Base-by-base conservation (phyloP, 2,888 invertebrate genomes). In the Tridacna crocea region DNA sequence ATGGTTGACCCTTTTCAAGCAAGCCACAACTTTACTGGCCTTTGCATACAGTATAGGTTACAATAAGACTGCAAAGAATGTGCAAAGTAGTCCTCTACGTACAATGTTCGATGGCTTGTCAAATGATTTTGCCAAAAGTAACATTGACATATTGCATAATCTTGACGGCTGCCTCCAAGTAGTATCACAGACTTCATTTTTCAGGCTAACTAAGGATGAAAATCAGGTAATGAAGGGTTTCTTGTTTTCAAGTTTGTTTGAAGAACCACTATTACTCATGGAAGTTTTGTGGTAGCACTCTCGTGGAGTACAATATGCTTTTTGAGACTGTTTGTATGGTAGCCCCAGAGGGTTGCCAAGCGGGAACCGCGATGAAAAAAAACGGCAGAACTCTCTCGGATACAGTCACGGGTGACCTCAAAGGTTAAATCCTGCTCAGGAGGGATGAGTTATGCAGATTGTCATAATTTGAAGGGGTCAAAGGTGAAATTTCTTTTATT, bases 391-490 rank as follows among this genome's bases (percentile, higher is more conserved):
- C 13, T 24, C 66, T 55, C 27, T 36, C 66, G 66, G 66, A 66
- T 76, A 51, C 51, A 65, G 66, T 76, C 66, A 76, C 22, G 75
- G 27, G n/a, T 76, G 75, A 76, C 75, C 75, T 22, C 15, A 47
- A 51, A 55, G 75, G 75, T 76, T 76, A 76, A 74, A 72, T 55
- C 46, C 48, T 76, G 51, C 82, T 19, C 46, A 46, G 65, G 51
- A 2, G n/a, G 26, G 63, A 75, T 75, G 75, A 75, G 75, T 63
- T 65, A 76, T 66, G 55, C 75, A 36, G 65, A 66, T 76, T 51
- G 70, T 51, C 70, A 70, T 70, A 75, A 80, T 80, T 80, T 75
- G 76, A 26, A n/a, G 63, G 51, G 80, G 61, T 75, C 55, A 72
- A 22, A 72, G 76, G 80, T 65, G 36, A 76, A 36, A 17, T 76